Base-by-base conservation (phyloP, 1,140 invertebrate species). In the Cydia amplana region DNA sequence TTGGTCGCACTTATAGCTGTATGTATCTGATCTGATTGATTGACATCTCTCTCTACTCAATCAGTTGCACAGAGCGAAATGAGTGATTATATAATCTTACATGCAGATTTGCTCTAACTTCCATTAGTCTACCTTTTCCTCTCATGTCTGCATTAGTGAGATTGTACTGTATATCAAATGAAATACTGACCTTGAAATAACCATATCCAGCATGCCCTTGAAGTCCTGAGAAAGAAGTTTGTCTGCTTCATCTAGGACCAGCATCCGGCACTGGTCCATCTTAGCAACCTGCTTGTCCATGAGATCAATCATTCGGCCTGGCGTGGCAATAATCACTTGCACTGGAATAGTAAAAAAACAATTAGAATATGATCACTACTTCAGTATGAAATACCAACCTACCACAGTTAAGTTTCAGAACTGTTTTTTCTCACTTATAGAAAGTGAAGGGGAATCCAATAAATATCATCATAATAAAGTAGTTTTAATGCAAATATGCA, bases 151-250 rank as follows among this genome's bases (percentile, higher is more conserved):
- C 5, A 6, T 32, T 32, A 32, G 36, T 40, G 36, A 40, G 36
- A 40, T 40, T 9, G 36, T 40, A 40, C n/a, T 74, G 3, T 25
- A 12, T 28, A 76, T 72, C 18, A 23, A 60, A 60, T 10, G 32
- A 40, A 72, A 82, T 77, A 79, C 79, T 72, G 85, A 95, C 94
- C 96, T 96, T 83, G 95, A 95, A 93, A 99, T 99, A 82, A 99
- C 97, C 93, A 97, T 97, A 94, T 99, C 98, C 85, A 99, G 94
- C 97, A 99, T 99, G 88, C 98, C 98, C 93, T 99, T 99, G 92
- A 99, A 99, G 94, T 99, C 99, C 95, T 99, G 98, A 79, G 98
- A 99, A 74, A 99, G 95, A 80, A 99, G 95, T 94, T 99, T 99
- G 93, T 99, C 99, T 81, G 99, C 99, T 95, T 99, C 99, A 94